Evolutionary conservation across 2,888 invertebrate species (phyloP).

Genomic region (Callyntrura guangdongensis): DNA sequence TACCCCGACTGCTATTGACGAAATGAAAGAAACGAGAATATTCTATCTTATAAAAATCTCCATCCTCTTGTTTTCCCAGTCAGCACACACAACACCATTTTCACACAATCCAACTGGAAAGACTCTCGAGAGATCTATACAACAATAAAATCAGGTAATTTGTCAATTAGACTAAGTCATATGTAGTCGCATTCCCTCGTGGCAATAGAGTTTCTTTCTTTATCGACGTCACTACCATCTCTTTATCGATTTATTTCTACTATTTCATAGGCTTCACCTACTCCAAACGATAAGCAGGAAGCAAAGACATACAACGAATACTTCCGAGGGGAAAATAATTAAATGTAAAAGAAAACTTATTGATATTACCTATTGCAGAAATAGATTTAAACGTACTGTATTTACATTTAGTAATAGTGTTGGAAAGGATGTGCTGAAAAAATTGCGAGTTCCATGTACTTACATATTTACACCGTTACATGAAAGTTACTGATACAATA

Average conservation of each 20-base stretch:
- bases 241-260: no score
- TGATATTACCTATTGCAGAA: no score
- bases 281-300: not conserved
- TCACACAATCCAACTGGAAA: not conserved
- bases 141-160: no score
- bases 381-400: no score
- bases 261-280: no score
- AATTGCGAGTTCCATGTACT: not conserved
- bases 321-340: conserved; percentile 66
- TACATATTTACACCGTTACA: conserved; percentile 1
- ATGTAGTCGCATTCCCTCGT: no score
- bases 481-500: conserved; percentile 20
- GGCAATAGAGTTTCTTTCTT: no score
- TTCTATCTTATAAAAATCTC: conserved; percentile 14
- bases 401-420: not conserved
- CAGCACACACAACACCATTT: not conserved
- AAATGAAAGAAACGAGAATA: not conserved
- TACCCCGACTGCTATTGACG: not conserved
- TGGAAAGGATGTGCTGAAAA: conserved; percentile 32
- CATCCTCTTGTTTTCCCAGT: not conserved
- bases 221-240: no score
- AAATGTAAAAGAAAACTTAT: conserved; percentile 2
- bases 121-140: no score
- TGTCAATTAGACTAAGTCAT: no score
- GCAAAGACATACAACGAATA: conserved; percentile 78